Evolutionary conservation across 2,888 invertebrate genomes (phyloP).

Genomic region (Ormia ochracea): DNA sequence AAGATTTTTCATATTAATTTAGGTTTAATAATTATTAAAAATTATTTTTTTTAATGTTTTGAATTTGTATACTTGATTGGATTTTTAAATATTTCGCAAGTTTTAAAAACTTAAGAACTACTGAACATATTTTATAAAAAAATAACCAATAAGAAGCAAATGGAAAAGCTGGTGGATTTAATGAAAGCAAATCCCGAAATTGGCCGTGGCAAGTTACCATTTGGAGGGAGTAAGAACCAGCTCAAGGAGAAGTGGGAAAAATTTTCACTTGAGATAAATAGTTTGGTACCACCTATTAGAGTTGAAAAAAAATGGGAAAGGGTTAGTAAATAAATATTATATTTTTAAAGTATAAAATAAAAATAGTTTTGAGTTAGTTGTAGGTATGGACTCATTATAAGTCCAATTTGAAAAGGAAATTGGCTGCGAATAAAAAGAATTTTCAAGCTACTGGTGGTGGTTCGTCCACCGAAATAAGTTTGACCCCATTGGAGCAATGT

Average conservation of each 20-base stretch:
- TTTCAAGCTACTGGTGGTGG: too few species aligned
- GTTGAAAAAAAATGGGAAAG: neutral
- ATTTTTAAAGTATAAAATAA: neutral
- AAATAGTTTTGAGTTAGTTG: neutral
- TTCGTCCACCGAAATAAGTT: neutral
- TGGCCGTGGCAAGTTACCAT: neutral
- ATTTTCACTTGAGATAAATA: too few species aligned
- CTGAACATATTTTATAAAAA: neutral
- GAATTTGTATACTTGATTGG: too few species aligned
- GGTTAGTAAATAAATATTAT: neutral
- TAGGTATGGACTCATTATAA: neutral
- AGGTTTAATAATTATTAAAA: too few species aligned
- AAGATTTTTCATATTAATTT: too few species aligned
- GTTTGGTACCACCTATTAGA: neutral
- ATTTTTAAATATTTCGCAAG: neutral
- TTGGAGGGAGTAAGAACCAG: too few species aligned
- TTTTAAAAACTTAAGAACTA: neutral
- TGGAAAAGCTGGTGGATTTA: neutral
- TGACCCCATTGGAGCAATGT: neutral
- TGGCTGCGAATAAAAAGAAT: too few species aligned
- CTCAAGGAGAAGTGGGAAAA: too few species aligned
- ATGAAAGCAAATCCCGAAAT: neutral
- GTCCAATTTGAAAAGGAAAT: neutral
- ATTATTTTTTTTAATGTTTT: too few species aligned
- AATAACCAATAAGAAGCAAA: constrained; percentile 9